These are phyloP conservation scores for Polydrusus cervinus DNA, from an alignment of 2,888 invertebrate species.

Conservation along the genomic window DNA sequence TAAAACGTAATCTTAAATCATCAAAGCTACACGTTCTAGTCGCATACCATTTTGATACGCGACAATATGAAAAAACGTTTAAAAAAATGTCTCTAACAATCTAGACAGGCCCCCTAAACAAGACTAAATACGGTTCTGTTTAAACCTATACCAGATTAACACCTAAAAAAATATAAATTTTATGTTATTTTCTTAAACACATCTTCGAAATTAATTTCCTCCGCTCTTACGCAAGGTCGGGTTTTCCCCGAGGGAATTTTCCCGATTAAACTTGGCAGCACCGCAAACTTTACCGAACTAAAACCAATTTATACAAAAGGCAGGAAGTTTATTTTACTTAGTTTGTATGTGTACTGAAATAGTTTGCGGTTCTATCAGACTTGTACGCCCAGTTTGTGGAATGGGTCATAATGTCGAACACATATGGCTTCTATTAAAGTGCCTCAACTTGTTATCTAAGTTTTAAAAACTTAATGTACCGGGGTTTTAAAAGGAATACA, in stretches of 20 bases:
- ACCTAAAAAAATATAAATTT: neutral
- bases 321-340: constrained; percentile 39
- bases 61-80: no score
- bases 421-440: constrained; percentile 25
- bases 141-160: neutral
- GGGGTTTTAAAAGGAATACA: no score
- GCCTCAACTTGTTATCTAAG: constrained; percentile 1
- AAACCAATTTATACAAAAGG: constrained; percentile 29
- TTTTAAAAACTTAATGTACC: neutral
- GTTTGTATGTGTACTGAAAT: constrained; percentile 23
- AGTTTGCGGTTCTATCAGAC: constrained; percentile 4
- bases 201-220: constrained; percentile 19
- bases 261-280: constrained; percentile 19
- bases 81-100: no score
- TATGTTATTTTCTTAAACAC: neutral
- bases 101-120: no score
- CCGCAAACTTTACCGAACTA: constrained; percentile 14
- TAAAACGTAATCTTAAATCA: no score
- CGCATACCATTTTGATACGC: no score
- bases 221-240: neutral
- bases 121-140: no score
- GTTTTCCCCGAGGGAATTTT: neutral
- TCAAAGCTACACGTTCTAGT: no score
- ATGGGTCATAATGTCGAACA: constrained; percentile 23
- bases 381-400: constrained; percentile 3